Percentiles rank a stretch among this genome's conserved stretches.
phyloP scores from a whole-genome alignment of 2,797 vertebrate species.

The Perdix hodgsoniae region DNA sequence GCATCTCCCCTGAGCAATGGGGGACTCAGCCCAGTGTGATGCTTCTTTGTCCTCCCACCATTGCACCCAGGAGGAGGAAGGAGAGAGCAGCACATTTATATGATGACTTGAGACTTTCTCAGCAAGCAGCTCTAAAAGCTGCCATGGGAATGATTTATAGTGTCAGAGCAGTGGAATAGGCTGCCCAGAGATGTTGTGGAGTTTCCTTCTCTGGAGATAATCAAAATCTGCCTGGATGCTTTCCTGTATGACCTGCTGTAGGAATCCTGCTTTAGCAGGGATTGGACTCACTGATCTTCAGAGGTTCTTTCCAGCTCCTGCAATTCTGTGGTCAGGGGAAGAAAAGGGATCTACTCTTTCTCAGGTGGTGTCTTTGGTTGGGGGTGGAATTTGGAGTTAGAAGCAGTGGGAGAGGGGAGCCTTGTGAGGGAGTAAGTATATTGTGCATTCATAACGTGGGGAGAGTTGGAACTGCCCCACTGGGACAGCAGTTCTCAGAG shows the following conservation, averaged over 20 bases:
- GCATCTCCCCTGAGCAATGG: background rate
- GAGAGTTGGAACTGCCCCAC: background rate
- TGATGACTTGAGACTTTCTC: accelerated
- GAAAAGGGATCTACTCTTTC: background rate
- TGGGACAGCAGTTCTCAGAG: background rate
- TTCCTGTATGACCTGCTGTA: background rate
- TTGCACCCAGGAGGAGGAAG: background rate
- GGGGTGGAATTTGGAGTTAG: background rate
- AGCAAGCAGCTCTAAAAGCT: background rate
- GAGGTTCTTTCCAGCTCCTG: background rate
- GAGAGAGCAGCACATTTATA: background rate
- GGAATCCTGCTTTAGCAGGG: background rate
- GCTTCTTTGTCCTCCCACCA: background rate
- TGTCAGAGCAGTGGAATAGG: background rate
- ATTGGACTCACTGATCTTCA: background rate
- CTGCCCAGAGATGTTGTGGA: background rate
- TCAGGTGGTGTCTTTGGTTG: background rate
- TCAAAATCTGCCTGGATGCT: background rate
- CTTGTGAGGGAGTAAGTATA: background rate
- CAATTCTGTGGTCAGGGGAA: background rate
- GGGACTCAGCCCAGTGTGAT: accelerated
- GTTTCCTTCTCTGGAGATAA: background rate
- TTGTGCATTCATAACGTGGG: background rate
- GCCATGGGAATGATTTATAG: background rate
- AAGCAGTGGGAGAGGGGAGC: background rate